Base-by-base conservation (phyloP, 1,140 invertebrate genomes). In the Drosophila albomicans region DNA sequence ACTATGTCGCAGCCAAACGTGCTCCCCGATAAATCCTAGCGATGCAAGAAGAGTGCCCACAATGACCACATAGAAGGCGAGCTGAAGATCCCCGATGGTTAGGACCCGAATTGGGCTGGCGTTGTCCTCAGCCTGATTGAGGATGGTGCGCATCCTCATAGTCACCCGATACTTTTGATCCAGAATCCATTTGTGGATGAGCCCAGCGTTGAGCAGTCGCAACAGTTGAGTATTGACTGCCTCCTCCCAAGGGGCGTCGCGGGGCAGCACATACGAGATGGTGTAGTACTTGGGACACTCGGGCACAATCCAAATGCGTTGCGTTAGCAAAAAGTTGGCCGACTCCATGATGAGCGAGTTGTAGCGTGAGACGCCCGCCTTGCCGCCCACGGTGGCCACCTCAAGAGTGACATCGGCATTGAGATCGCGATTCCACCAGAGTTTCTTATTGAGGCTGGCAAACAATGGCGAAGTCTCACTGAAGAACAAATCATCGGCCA, bases 221-320 rank as follows among this genome's bases (percentile, higher is more conserved):
- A 92, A 28, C 0, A 92, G 79, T 20, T 91, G 68, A 0, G 71
- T 58, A 67, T 92, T 91, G n/a, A 92, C 30, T 3, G 82, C 78
- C 57, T 91, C 77, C 49, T 80, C 76, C 84, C 86, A 92, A 1
- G 88, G 87, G 1, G 91, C 79, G 65, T 92, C 72, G 6, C 90
- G 57, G 6, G 82, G 82, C 77, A 92, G 46, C 0, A 92, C 87
- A 77, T 92, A 93, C 1, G 92, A 90, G n/a, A 93, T 85, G 15
- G 81, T 82, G 16, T 93, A 93, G 25, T 80, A 87, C 45, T 91
- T 92, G 20, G 92, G 92, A 41, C 91, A 93, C 70, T 93, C 92
- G 1, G 82, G 81, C 5, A 93, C 78, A 3, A 93, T 56, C 78
- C 91, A 91, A 43, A 93, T 62, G 32, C 69, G 75, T 1, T 79